phyloP scores from a whole-genome alignment of 2,113 vertebrate species.

The Antechinus flavipes region DNA sequence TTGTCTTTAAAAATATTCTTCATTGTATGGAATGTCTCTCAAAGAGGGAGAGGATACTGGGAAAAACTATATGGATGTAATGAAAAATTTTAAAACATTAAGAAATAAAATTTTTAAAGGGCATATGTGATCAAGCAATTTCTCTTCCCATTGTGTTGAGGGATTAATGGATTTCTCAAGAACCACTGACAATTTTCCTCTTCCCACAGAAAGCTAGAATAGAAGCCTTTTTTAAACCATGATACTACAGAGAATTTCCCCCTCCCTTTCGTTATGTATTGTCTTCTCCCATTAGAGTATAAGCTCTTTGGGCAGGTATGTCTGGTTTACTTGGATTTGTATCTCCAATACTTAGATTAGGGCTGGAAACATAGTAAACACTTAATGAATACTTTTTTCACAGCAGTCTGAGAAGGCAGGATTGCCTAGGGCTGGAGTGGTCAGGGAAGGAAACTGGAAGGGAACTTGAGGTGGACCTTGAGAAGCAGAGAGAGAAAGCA shows the following conservation, averaged over 20 bases:
- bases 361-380: background rate
- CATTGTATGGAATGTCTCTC: background rate
- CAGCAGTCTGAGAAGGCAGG: background rate
- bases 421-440: background rate
- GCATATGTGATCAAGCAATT: background rate
- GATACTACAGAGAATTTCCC: background rate
- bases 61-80: background rate
- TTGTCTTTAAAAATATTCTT: background rate
- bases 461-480: accelerated
- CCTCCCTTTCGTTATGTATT: background rate
- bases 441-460: background rate
- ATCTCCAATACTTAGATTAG: background rate
- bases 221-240: background rate
- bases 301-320: background rate
- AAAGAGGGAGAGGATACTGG: background rate
- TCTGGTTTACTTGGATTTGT: no score
- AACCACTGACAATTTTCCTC: background rate
- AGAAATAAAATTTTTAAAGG: background rate
- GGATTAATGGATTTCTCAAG: background rate
- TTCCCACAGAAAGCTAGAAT: background rate
- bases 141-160: background rate
- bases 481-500: background rate
- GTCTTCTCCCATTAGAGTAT: background rate
- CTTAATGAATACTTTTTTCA: background rate
- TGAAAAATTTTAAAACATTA: background rate